Conservation (phyloP, 2,113 vertebrate species). For the Thomomys bottae region DNA sequence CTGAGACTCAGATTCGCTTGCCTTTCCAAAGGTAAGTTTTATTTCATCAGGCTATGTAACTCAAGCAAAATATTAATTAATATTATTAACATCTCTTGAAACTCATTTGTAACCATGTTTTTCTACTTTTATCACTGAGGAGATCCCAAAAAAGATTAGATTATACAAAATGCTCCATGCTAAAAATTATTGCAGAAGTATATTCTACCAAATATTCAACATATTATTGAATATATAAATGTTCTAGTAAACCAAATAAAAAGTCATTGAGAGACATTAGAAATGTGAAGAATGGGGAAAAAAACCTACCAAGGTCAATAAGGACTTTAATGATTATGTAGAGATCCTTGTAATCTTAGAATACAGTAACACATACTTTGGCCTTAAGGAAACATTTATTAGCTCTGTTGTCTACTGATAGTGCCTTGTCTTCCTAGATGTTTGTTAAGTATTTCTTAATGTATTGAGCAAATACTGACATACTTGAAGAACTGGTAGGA, state of each 20-base stretch:
- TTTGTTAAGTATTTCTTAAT: slow-evolving; percentile 38
- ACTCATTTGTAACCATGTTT: neutral
- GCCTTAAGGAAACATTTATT: slow-evolving; percentile 60
- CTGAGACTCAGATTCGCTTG: neutral
- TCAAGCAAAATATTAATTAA: neutral
- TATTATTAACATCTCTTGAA: neutral
- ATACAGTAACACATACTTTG: slow-evolving; percentile 69
- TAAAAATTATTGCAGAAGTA: slow-evolving; percentile 34
- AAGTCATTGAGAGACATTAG: neutral
- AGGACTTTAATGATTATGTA: slow-evolving; percentile 52
- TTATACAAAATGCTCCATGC: neutral
- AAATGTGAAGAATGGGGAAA: neutral
- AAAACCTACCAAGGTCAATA: neutral
- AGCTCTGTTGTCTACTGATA: slow-evolving; percentile 49
- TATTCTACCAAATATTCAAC: neutral
- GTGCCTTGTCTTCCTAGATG: slow-evolving; percentile 25
- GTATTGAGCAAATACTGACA: neutral
- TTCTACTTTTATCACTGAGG: neutral
- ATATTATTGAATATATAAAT: neutral
- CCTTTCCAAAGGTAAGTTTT: neutral
- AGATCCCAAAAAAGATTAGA: neutral
- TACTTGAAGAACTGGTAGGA: neutral
- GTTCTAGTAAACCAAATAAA: slow-evolving; percentile 9
- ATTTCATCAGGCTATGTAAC: neutral
- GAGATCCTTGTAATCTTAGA: slow-evolving; percentile 55